Evolutionary conservation across 2,888 invertebrate genomes (phyloP), one percentile per base, ranked within the genome.

Genomic region (Chymomyza amoena): DNA sequence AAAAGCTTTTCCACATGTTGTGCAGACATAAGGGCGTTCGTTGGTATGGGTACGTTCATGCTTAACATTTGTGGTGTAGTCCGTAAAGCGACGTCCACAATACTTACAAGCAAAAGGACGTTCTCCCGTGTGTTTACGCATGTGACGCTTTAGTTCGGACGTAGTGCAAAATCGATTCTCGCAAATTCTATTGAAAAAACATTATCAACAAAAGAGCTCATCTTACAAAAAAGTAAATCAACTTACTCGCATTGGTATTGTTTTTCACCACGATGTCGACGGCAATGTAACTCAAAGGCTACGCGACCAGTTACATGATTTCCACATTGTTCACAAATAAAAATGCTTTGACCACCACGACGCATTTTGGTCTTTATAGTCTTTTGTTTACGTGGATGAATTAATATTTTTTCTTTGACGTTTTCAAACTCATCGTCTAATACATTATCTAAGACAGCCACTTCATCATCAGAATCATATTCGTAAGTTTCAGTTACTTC

Each of bases 41-140:
- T 89, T 90, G 13, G 89, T 89, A 59, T 89, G 89, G 18, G 89
- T 90, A 9, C 89, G 78, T 45, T 84, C 84, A 16, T 84, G 84
- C 62, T 88, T 88, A 0, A 83, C 83, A 0, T 88, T 73, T 9
- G 83, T 83, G 36, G 86, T 83, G 16, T 83, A 83, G 62, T 83
- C 83, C 32, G 88, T 81, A 60, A 84, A 84, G 56, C 88, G 81
- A 6, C 84, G 84, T 9, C 84, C 87, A 60, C 84, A 84, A 66
- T 79, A 88, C n/a, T 81, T 87, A 18, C 84, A 84, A 10, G 84
- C 87, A 51, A 86, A 86, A 0, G 84, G 84, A 7, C 87, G 80
- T 61, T 86, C 84, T n/a, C 84, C 84, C 1, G 84, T 87, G 59
- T 84, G 84, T 57, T 84, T 88, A 0, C 88, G 84, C 87, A 84